Conservation (phyloP, 2,888 invertebrate species). For the Bursaphelenchus okinawaensis region DNA sequence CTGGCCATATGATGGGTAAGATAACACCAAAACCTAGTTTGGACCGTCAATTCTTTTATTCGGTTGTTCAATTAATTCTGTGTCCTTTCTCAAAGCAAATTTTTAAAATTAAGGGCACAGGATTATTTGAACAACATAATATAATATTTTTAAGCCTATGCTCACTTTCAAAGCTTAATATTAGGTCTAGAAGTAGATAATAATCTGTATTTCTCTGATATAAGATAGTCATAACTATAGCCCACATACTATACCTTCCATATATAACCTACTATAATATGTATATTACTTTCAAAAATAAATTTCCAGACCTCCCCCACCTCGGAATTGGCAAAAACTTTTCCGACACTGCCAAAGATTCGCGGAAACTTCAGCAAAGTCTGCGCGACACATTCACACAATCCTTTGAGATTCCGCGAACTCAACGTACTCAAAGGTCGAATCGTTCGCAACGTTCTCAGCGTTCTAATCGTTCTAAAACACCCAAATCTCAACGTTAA, state of each 20-base stretch:
- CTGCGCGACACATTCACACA: conserved; percentile 12
- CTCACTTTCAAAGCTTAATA: background rate
- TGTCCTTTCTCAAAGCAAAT: no score
- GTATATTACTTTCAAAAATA: conserved; percentile 9
- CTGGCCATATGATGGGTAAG: conserved; percentile 23
- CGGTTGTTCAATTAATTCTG: no score
- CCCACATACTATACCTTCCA: no score
- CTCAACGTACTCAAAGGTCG: background rate
- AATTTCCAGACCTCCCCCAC: conserved; percentile 17
- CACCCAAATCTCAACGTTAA: background rate
- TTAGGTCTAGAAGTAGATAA: background rate
- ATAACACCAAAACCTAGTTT: background rate
- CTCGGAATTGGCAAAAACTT: conserved; percentile 26
- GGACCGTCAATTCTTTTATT: no score
- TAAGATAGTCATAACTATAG: no score
- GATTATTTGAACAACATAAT: no score
- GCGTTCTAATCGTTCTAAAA: background rate
- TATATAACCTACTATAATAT: no score
- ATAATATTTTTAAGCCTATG: no score
- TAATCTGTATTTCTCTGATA: no score
- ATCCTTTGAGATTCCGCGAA: background rate
- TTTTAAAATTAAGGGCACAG: no score
- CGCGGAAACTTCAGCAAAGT: conserved; percentile 19
- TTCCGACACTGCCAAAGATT: conserved; percentile 30
- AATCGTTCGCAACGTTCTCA: background rate